Percentiles rank a stretch among this genome's conserved stretches.
phyloP scores from a whole-genome alignment of 92 coral and sea anemone species.

The Palythoa heliodiscus region DNA sequence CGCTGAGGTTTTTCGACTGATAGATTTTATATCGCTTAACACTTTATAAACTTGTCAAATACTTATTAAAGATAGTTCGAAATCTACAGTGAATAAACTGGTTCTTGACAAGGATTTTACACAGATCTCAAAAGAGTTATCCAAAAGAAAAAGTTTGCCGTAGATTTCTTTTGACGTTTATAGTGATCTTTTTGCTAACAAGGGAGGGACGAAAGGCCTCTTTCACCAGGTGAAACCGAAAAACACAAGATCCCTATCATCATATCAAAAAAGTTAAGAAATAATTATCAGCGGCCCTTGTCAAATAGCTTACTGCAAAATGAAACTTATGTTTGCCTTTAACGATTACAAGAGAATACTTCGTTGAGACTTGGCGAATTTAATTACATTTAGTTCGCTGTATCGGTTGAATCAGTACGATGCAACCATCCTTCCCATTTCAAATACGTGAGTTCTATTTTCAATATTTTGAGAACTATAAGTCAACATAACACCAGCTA shows the following conservation, averaged over 20 bases:
- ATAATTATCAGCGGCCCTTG: too few species aligned
- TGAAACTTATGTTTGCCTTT: neutral
- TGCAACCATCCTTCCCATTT: neutral
- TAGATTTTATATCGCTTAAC: constrained; percentile 19
- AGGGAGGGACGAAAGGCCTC: constrained; percentile 32
- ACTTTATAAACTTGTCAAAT: neutral
- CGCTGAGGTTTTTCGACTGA: neutral
- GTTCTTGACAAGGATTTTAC: neutral
- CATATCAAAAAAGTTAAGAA: neutral
- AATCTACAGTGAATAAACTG: neutral
- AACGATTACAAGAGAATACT: neutral
- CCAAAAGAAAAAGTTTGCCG: neutral
- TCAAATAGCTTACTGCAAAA: neutral
- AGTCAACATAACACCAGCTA: neutral
- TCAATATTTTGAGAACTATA: neutral
- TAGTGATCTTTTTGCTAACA: constrained; percentile 4
- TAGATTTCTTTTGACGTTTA: neutral
- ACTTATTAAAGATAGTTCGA: neutral
- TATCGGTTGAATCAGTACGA: neutral
- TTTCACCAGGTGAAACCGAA: constrained; percentile 10
- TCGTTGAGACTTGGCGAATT: neutral
- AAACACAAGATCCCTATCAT: constrained; percentile 31
- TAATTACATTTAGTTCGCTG: constrained; percentile 23
- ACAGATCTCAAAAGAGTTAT: neutral
- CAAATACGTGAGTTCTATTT: neutral